Evolutionary conservation across 2,888 invertebrate genomes (phyloP).

Genomic region (Prosopocoilus inquinatus): DNA sequence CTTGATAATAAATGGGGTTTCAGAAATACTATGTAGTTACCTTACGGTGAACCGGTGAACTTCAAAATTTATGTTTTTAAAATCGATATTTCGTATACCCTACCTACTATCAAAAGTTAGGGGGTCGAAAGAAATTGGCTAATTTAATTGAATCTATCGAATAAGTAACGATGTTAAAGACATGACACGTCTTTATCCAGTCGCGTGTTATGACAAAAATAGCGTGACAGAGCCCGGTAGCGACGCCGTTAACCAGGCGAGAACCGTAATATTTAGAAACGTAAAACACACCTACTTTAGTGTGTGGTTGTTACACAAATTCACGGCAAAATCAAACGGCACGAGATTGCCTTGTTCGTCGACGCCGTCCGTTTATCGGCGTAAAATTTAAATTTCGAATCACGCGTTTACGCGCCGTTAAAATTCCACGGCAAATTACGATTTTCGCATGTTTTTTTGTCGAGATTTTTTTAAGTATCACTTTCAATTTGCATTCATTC

Average conservation of each 20-base stretch:
- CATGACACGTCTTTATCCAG: background rate
- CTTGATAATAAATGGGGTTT: background rate
- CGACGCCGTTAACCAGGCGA: background rate
- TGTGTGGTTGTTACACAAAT: slow-evolving; percentile 23
- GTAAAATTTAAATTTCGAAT: slow-evolving; percentile 26
- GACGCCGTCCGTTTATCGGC: slow-evolving; percentile 24
- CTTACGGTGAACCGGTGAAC: background rate
- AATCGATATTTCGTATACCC: background rate
- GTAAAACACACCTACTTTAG: slow-evolving; percentile 13
- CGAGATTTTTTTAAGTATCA: too few relatives aligned
- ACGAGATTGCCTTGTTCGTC: slow-evolving; percentile 25
- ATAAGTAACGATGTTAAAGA: background rate
- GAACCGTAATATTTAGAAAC: background rate
- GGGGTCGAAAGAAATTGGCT: too few relatives aligned
- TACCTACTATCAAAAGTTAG: background rate
- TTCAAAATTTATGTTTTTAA: background rate
- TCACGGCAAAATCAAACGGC: slow-evolving; percentile 25
- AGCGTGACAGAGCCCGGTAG: background rate
- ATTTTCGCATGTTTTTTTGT: background rate
- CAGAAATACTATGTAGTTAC: background rate
- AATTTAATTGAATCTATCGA: background rate
- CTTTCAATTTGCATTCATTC: too few relatives aligned
- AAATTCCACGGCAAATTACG: slow-evolving; percentile 6
- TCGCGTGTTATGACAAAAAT: slow-evolving; percentile 3
- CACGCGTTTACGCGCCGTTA: slow-evolving; percentile 21